Evolutionary conservation across 2,113 vertebrate species (phyloP), one percentile per base, ranked within the genome.

Genomic region (Odobenus rosmarus): DNA sequence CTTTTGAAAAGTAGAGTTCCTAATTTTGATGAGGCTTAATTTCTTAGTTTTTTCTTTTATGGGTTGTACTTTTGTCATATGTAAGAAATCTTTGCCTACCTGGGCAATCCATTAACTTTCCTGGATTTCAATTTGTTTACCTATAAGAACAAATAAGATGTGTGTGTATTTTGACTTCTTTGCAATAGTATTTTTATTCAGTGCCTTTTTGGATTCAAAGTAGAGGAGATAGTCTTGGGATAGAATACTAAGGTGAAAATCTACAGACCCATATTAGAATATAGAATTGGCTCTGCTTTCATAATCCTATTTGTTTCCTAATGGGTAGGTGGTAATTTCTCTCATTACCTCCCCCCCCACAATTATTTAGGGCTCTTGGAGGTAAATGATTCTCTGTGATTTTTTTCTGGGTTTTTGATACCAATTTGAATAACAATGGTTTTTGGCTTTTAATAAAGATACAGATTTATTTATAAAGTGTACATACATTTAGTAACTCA

Each of bases 101-200:
- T 85, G 71, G 46, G 15, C 51, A 96, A n/a, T 67, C 39, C 24
- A 36, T 67, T 89, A 92, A 88, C 57, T 92, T 94, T 71, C 23
- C 33, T 95, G 57, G 55, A 81, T 92, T 94, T 92, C 28, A 42
- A 33, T 84, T 72, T 69, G 61, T 84, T 95, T 92, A 36, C 67
- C 83, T 89, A 42, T 95, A n/a, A 92, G 57, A 74, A 88, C 36
- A 88, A 90, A 64, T 88, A 64, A 90, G 28, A 26, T 64, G 9
- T 81, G 21, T 85, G 53, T 28, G 23, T 80, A 69, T 81, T 96
- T 90, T 96, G 39, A 64, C 24, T 80, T 69, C 42, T 86, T 94
- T 89, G 72, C 10, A 39, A 31, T 88, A 61, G 24, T 79, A 77
- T 62, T 93, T 81, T 69, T 91, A 87, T 83, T 94, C 8, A 86